Percentiles rank a stretch among this genome's conserved stretches.
These are phyloP conservation scores for Petaurus breviceps DNA, from an alignment of 2,113 vertebrate genomes.

Conservation along the genomic window DNA sequence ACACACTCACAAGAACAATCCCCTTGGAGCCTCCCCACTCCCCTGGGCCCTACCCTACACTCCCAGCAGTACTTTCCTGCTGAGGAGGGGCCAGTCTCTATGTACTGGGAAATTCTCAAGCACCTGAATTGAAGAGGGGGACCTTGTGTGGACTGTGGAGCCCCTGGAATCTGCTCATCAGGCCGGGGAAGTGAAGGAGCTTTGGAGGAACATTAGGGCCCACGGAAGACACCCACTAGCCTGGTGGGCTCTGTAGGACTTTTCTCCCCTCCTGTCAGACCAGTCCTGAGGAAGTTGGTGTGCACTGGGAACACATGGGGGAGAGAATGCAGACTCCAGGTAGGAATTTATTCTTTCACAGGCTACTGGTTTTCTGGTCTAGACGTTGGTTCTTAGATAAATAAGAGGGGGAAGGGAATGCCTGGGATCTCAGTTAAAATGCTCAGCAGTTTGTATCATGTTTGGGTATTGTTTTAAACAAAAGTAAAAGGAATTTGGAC, in stretches of 20 bases:
- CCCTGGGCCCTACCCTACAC: not conserved
- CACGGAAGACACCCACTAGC: not conserved
- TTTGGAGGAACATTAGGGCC: not conserved
- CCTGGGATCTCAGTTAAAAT: not conserved
- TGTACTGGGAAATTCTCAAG: not conserved
- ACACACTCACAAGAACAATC: not conserved
- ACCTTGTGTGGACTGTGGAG: not conserved
- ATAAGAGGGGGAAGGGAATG: not conserved
- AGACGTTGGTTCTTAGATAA: not conserved
- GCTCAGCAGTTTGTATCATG: not conserved
- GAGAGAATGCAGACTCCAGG: conserved; percentile 19
- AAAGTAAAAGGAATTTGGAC: not conserved
- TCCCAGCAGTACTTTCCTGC: not conserved
- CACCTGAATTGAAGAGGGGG: not conserved
- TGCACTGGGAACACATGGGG: not conserved
- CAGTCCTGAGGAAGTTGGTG: not conserved
- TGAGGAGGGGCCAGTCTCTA: not conserved
- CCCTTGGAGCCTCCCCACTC: not conserved
- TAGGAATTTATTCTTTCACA: not conserved
- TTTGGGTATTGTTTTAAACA: not conserved
- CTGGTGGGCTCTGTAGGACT: not conserved
- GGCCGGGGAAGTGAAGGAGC: not conserved
- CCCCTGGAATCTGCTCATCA: not conserved
- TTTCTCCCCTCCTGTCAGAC: not conserved
- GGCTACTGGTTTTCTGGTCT: not conserved